Conservation (phyloP, 2,888 invertebrate genomes). For the Blera fallax region DNA sequence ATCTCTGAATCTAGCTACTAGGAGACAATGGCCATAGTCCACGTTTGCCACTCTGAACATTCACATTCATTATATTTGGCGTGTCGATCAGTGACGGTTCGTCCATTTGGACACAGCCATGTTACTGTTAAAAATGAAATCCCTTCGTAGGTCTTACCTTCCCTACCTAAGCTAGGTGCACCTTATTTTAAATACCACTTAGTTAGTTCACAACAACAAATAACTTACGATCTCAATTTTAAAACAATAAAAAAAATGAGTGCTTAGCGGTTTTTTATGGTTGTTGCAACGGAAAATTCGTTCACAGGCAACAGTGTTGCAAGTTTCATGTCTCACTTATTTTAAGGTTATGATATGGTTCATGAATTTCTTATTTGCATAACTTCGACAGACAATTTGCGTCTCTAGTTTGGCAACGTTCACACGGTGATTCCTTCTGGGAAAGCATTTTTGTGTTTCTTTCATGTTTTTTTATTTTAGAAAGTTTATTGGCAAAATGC, state of each 20-base stretch:
- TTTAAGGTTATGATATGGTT: constrained; percentile 33
- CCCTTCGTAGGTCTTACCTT: too few species aligned
- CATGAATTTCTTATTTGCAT: constrained; percentile 49
- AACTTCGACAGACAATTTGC: not conserved
- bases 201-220: too few species aligned
- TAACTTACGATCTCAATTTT: too few species aligned
- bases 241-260: not conserved
- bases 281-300: not conserved
- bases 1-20: too few species aligned
- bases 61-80: too few species aligned
- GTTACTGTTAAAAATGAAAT: too few species aligned
- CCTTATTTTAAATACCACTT: too few species aligned
- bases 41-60: too few species aligned
- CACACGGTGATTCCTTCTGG: constrained; percentile 9
- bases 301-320: not conserved
- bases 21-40: too few species aligned
- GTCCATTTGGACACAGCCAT: too few species aligned
- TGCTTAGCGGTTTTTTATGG: not conserved
- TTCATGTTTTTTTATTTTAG: constrained; percentile 11
- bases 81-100: too few species aligned
- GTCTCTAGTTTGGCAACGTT: not conserved
- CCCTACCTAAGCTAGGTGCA: too few species aligned
- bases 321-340: not conserved
- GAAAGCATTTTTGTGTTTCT: not conserved
- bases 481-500: constrained; percentile 9